Base-by-base conservation (phyloP, 1,140 invertebrate species). In the Copidosoma floridanum region DNA sequence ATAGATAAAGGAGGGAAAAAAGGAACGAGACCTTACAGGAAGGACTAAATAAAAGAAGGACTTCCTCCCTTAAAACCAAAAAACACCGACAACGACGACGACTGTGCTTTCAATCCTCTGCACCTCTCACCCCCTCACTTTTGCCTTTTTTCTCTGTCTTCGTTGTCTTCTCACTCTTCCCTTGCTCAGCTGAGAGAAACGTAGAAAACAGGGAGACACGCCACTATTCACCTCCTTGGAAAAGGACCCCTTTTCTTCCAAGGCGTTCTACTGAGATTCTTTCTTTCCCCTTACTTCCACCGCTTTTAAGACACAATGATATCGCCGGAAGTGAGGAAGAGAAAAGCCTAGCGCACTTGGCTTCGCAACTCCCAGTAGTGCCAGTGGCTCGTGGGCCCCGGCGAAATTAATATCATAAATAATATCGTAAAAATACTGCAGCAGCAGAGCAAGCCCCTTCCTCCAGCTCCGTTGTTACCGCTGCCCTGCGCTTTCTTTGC, bases 401-500 rank as follows among this genome's bases (percentile, higher is more conserved):
- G 70, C 66, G 64, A 80, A 81, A 81, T 81, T 81, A 81, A 81
- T 81, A 80, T 77, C 78, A 79, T 81, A 81, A 81, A 81, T 81
- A 81, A 79, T 78, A 75, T 77, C 72, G 67, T 75, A 78, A 78
- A 73, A 77, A 77, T 74, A 74, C 68, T 72, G 61, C 63, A 61
- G 59, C 55, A 51, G 50, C n/a, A n/a, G n/a, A n/a, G n/a, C n/a
- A n/a, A n/a, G n/a, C n/a, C n/a, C n/a, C n/a, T n/a, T n/a, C n/a
- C n/a, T n/a, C n/a, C n/a, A n/a, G n/a, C n/a, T n/a, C n/a, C n/a
- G n/a, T n/a, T n/a, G n/a, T n/a, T n/a, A n/a, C n/a, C n/a, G n/a
- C n/a, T n/a, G n/a, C 21, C n/a, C 21, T 48, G 44, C 54, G 21
- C 46, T 48, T 57, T 57, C 44, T 57, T 48, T 16, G 14, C 20